Conservation (phyloP, 2,113 vertebrate species). For the Cryptotis parvus region DNA sequence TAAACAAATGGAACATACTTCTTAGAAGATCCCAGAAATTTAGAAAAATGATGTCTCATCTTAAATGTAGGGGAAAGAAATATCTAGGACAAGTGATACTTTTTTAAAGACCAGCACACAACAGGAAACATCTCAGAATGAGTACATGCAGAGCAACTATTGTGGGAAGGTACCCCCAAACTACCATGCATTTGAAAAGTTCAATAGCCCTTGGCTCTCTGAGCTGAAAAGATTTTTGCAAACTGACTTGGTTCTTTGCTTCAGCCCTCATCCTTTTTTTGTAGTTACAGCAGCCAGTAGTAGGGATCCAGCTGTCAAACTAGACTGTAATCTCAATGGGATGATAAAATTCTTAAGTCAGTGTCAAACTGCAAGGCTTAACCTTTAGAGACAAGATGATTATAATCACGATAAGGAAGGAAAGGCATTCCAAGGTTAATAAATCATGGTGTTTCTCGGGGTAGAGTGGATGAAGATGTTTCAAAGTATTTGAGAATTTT, state of each 20-base stretch:
- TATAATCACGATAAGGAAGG: not conserved
- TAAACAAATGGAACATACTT: not conserved
- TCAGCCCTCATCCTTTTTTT: not conserved
- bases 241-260: not conserved
- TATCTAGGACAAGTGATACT: conserved; percentile 19
- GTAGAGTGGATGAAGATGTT: not conserved
- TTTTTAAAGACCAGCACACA: not conserved
- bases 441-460: not conserved
- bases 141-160: not conserved
- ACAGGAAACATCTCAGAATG: not conserved
- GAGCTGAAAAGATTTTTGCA: not conserved
- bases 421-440: not conserved
- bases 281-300: not conserved
- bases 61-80: conserved; percentile 17
- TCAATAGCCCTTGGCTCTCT: not conserved
- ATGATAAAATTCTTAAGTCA: not conserved
- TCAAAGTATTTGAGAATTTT: not conserved
- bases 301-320: not conserved
- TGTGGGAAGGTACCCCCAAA: not conserved
- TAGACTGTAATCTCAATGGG: not conserved
- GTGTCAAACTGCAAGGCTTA: not conserved
- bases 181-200: not conserved
- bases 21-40: not conserved
- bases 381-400: not conserved
- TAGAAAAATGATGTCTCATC: not conserved